A percentile compares a stretch with the other conserved stretches of the same genome.
Conservation (phyloP, 2,797 vertebrate species). For the Dendrocincla fuliginosa region DNA sequence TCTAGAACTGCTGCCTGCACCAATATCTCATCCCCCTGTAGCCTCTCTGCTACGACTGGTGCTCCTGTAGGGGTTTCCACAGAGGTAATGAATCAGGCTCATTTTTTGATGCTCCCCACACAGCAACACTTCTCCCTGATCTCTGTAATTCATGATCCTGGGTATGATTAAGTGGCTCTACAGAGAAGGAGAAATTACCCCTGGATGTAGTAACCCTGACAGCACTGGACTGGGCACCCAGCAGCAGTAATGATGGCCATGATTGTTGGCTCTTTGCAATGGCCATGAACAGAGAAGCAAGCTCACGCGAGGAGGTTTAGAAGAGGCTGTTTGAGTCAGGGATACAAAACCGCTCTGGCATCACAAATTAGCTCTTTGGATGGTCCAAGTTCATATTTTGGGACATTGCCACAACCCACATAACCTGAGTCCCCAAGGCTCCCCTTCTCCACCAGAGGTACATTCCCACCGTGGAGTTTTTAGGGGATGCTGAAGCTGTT, state of each 20-base stretch:
- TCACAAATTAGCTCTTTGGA: background rate
- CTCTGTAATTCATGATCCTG: background rate
- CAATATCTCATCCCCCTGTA: background rate
- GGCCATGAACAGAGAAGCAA: accelerated
- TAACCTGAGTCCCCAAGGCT: background rate
- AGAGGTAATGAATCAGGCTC: background rate
- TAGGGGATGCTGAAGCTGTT: background rate
- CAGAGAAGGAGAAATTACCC: background rate
- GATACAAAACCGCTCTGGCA: background rate
- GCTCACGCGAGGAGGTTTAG: accelerated
- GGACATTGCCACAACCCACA: background rate
- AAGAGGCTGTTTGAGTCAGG: background rate
- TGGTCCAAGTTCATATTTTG: background rate
- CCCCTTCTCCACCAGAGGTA: background rate
- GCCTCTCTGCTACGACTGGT: background rate
- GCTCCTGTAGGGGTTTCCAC: background rate
- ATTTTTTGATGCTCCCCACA: background rate
- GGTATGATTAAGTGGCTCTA: background rate
- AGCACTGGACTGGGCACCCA: background rate
- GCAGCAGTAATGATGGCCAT: background rate
- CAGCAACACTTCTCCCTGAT: background rate
- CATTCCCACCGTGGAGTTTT: background rate
- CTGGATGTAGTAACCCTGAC: background rate
- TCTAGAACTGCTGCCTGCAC: background rate
- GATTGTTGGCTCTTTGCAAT: background rate